A percentile compares a stretch with the other conserved stretches of the same genome.
Conservation (phyloP, 2,113 vertebrate species). For the Etheostoma spectabile region DNA sequence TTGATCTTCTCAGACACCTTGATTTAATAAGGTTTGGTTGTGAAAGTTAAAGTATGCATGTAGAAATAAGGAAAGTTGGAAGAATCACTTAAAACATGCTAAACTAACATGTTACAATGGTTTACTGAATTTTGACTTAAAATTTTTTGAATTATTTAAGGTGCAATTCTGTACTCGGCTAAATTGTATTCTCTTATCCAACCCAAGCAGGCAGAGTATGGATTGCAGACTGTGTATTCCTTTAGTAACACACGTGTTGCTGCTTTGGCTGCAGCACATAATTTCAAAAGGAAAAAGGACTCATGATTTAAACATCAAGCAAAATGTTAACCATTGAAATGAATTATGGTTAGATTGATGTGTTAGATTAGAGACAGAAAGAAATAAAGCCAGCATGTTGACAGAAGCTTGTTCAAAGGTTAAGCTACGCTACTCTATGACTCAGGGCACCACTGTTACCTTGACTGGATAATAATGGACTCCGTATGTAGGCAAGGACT, state of each 20-base stretch:
- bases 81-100: slow-evolving; percentile 22
- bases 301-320: slow-evolving; percentile 5
- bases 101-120: not conserved
- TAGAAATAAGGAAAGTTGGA: slow-evolving; percentile 8
- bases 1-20: slow-evolving; percentile 72
- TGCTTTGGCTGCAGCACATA: not conserved
- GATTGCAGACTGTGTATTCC: not conserved
- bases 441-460: slow-evolving; percentile 83
- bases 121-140: not conserved
- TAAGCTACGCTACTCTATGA: slow-evolving; percentile 52
- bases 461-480: slow-evolving; percentile 99
- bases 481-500: slow-evolving; percentile 96
- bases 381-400: slow-evolving; percentile 15
- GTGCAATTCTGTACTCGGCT: not conserved
- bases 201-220: not conserved
- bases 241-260: not conserved
- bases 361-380: slow-evolving; percentile 6
- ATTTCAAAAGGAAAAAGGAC: not conserved
- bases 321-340: not conserved
- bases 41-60: slow-evolving; percentile 28
- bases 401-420: slow-evolving; percentile 33
- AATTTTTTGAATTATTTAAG: not conserved
- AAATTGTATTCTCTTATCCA: slow-evolving; percentile 7
- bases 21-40: slow-evolving; percentile 53
- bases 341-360: not conserved